phyloP scores from a whole-genome alignment of 2,113 vertebrate genomes.

The Mirza zaza region DNA sequence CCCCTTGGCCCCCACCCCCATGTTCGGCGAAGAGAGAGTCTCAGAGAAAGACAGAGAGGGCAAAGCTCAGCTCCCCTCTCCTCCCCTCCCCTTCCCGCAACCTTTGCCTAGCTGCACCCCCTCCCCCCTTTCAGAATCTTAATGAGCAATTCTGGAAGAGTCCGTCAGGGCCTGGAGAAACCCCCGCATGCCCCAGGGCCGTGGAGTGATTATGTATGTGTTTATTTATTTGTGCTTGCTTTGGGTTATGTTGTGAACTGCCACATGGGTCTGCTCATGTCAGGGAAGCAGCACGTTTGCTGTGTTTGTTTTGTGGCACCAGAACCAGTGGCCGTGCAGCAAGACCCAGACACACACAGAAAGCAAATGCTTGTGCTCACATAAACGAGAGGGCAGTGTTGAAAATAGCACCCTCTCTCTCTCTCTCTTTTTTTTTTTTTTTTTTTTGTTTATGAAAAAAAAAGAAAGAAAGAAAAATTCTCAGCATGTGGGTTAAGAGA shows the following conservation, averaged over 20 bases:
- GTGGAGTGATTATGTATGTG: neutral
- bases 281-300: constrained; percentile 12
- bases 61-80: neutral
- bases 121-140: constrained; percentile 39
- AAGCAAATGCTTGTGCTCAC: neutral
- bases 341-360: constrained; percentile 35
- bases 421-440: no score
- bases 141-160: constrained; percentile 65
- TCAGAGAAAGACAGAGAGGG: constrained; percentile 24
- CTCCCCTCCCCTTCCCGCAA: neutral
- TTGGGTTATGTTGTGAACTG: constrained; percentile 56
- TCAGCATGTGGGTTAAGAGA: neutral
- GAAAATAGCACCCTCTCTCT: constrained; percentile 43
- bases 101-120: neutral
- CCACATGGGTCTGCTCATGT: constrained; percentile 64
- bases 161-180: constrained; percentile 72
- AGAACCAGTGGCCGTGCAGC: neutral
- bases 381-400: constrained; percentile 35
- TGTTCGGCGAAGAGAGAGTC: neutral
- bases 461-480: neutral
- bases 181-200: neutral
- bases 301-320: constrained; percentile 3
- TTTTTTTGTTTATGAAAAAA: no score
- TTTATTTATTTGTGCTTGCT: constrained; percentile 43
- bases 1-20: no score